These are phyloP conservation scores for Scotopteryx bipunctaria DNA, from an alignment of 2,888 invertebrate species.

Conservation along the genomic window DNA sequence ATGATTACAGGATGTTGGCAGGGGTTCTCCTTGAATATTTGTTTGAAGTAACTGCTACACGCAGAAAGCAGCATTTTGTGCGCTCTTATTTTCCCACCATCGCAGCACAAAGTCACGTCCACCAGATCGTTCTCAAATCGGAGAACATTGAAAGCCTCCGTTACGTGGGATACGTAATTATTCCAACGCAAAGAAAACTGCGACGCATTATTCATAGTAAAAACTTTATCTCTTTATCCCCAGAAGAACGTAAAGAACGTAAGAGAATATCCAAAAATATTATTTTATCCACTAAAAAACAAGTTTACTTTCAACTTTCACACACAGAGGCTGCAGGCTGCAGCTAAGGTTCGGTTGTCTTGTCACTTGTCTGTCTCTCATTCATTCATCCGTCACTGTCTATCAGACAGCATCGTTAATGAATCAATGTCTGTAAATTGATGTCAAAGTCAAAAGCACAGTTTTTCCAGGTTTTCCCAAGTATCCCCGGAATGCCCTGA, in stretches of 20 bases:
- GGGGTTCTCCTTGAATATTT: constrained; percentile 89
- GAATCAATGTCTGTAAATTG: no score
- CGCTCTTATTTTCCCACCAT: constrained; percentile 91
- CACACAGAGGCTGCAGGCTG: no score
- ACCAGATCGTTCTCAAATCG: constrained; percentile 88
- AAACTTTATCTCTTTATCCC: constrained; percentile 8
- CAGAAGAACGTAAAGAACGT: no score
- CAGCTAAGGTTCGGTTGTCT: constrained; percentile 17
- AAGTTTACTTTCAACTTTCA: constrained; percentile 28
- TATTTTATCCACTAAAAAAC: constrained; percentile 4
- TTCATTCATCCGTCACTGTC: no score
- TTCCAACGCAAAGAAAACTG: constrained; percentile 95
- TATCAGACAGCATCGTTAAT: no score
- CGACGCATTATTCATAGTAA: constrained; percentile 84
- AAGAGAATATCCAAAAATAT: background rate
- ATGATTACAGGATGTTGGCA: constrained; percentile 92
- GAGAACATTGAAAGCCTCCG: constrained; percentile 90
- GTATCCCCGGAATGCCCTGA: no score
- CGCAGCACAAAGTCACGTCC: constrained; percentile 93
- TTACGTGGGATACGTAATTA: constrained; percentile 91
- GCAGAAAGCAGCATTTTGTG: constrained; percentile 93
- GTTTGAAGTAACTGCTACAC: constrained; percentile 91
- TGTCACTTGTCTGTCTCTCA: background rate
- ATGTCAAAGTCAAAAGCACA: no score
- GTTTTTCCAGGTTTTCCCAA: no score